Base-by-base conservation (phyloP, 2,113 vertebrate species). In the Nibea albiflora region DNA sequence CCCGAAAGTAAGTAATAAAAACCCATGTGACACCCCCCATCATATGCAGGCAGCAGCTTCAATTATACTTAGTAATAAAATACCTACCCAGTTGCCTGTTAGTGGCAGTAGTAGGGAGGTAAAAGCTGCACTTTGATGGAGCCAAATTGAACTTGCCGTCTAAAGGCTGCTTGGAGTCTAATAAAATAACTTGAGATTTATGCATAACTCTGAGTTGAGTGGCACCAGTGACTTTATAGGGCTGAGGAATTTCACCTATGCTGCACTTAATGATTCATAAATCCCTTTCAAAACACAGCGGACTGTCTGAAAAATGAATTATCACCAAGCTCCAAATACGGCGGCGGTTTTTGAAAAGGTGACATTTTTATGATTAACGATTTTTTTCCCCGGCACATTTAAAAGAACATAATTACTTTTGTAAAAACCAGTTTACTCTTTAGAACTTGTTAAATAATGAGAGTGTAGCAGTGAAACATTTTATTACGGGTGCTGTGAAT, bases 361-460 rank as follows among this genome's bases (percentile, higher is more conserved):
- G 39, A 46, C 46, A 4, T 54, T 70, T 70, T 17, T 14, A 16
- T 42, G 35, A 68, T 62, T 0, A 35, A 47, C 35, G 4, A 46
- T 35, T 61, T 61, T 47, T 39, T n/a, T n/a, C n/a, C 24, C 31
- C 6, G 61, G 15, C 5, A 42, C 12, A 20, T 54, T 20, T 63
- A 49, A 49, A 61, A 49, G 20, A 74, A 22, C 12, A 26, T 46
- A 24, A 22, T 8, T 62, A 56, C 46, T 49, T 31, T 42, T 39
- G 54, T 47, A 65, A 76, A 46, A 68, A 56, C 2, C 44, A 39
- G 44, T 31, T 56, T 14, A 12, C n/a, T 24, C 9, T 26, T 44
- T 8, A 26, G 49, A 31, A 57, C 5, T 39, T 67, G 22, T 78
- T 70, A 28, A 46, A 80, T 72, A 56, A 72, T 58, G 39, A 77